phyloP scores from a whole-genome alignment of 1,140 invertebrate species.

The Neocloeon triangulifer region DNA sequence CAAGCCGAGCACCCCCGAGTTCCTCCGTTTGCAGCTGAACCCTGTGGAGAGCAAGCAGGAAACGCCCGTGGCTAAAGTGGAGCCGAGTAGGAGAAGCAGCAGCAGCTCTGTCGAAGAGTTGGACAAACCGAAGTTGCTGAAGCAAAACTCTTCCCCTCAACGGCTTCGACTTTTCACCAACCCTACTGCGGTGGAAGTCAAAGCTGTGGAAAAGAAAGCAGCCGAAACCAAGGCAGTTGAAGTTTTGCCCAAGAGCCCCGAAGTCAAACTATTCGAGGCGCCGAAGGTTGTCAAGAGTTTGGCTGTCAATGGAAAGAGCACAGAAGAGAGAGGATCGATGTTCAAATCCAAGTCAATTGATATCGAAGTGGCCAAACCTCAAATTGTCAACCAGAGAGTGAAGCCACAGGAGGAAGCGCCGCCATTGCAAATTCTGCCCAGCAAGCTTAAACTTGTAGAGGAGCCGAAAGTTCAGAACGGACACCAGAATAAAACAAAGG shows the following conservation, averaged over 20 bases:
- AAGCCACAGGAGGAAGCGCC: not conserved
- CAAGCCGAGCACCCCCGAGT: too few species aligned
- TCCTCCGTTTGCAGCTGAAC: conserved; percentile 42
- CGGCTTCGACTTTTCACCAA: not conserved
- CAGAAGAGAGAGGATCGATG: too few species aligned
- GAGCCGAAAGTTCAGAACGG: too few species aligned
- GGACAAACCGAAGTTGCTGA: not conserved
- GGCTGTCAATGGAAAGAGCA: too few species aligned
- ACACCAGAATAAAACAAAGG: too few species aligned
- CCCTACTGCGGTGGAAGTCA: too few species aligned
- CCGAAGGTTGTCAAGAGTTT: too few species aligned
- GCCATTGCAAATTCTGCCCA: not conserved
- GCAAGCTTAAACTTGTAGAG: not conserved
- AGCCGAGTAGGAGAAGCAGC: conserved; percentile 12
- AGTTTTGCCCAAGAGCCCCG: too few species aligned
- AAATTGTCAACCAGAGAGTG: not conserved
- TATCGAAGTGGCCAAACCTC: too few species aligned
- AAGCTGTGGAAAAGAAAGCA: not conserved
- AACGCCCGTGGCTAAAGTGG: conserved; percentile 32
- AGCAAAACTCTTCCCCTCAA: not conserved
- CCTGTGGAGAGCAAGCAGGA: conserved; percentile 32
- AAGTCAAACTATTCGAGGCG: too few species aligned
- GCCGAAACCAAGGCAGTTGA: too few species aligned
- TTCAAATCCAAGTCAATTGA: too few species aligned
- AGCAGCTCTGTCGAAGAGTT: conserved; percentile 3